These are phyloP conservation scores for Enteromius treurensis DNA, from an alignment of 2,797 vertebrate genomes.

Conservation along the genomic window DNA sequence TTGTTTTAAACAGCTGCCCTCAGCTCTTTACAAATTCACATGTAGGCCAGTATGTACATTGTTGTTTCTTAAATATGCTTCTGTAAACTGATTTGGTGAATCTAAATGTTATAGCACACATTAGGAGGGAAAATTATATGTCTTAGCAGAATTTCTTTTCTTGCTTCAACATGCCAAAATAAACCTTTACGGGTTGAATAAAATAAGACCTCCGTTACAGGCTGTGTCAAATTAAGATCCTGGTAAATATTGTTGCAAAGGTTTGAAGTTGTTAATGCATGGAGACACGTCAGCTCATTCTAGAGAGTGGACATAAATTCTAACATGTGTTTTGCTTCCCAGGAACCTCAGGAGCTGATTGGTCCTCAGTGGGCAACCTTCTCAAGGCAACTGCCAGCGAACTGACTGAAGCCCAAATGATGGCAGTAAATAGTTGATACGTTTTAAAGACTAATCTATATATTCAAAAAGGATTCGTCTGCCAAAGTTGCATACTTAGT, in stretches of 20 bases:
- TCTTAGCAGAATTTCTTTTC: background rate
- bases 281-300: slow-evolving; percentile 41
- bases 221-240: background rate
- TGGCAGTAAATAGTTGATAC: background rate
- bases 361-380: slow-evolving; percentile 1
- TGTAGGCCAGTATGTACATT: background rate
- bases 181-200: background rate
- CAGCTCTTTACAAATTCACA: background rate
- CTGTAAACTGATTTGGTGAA: background rate
- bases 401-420: background rate
- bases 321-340: slow-evolving; percentile 55
- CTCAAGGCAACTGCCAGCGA: slow-evolving; percentile 5
- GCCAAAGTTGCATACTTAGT: background rate
- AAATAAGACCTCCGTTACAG: background rate
- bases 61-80: background rate
- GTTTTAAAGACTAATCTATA: background rate
- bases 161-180: background rate
- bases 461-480: background rate
- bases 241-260: background rate
- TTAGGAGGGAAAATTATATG: background rate
- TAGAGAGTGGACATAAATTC: slow-evolving; percentile 43
- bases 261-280: slow-evolving; percentile 7
- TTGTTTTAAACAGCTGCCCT: background rate
- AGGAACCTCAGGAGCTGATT: slow-evolving; percentile 42
- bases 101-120: background rate